These are phyloP conservation scores for Chrysopilus asiliformis DNA, from an alignment of 2,888 invertebrate species.

Conservation along the genomic window DNA sequence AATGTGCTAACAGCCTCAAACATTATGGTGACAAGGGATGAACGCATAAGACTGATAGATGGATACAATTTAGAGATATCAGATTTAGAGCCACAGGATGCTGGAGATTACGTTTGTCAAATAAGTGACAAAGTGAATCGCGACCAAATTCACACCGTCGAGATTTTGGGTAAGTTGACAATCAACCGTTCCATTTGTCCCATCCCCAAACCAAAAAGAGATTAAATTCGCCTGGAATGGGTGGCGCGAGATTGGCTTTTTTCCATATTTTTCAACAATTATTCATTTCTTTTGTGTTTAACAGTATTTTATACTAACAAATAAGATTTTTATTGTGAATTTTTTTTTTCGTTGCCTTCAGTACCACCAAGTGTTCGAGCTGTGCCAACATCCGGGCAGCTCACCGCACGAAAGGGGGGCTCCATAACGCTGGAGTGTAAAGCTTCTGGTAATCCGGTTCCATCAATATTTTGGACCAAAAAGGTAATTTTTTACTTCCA, in stretches of 20 bases:
- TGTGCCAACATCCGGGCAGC: slow-evolving; percentile 49
- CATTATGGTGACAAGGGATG: slow-evolving; percentile 56
- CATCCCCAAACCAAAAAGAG: not conserved
- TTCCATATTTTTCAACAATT: slow-evolving; percentile 1
- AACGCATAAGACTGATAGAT: slow-evolving; percentile 52
- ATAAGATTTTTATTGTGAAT: too few relatives aligned
- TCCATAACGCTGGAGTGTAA: slow-evolving; percentile 55
- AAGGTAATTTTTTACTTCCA: slow-evolving; percentile 25
- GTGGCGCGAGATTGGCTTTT: not conserved
- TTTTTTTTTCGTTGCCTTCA: slow-evolving; percentile 13
- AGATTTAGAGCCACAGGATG: slow-evolving; percentile 53
- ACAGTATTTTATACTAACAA: not conserved
- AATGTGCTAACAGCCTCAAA: slow-evolving; percentile 58
- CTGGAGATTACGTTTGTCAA: slow-evolving; percentile 59
- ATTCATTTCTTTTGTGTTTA: slow-evolving; percentile 1
- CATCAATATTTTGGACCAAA: slow-evolving; percentile 51
- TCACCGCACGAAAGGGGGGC: slow-evolving; percentile 52
- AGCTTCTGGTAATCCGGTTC: slow-evolving; percentile 59
- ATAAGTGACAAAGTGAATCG: slow-evolving; percentile 53
- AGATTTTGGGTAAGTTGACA: slow-evolving; percentile 41
- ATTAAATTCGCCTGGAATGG: not conserved
- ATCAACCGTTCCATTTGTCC: not conserved
- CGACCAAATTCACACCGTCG: slow-evolving; percentile 59
- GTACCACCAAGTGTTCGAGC: slow-evolving; percentile 55
- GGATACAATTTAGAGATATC: slow-evolving; percentile 59